phyloP scores from a whole-genome alignment of 2,797 vertebrate genomes.

The Tamandua tetradactyla region DNA sequence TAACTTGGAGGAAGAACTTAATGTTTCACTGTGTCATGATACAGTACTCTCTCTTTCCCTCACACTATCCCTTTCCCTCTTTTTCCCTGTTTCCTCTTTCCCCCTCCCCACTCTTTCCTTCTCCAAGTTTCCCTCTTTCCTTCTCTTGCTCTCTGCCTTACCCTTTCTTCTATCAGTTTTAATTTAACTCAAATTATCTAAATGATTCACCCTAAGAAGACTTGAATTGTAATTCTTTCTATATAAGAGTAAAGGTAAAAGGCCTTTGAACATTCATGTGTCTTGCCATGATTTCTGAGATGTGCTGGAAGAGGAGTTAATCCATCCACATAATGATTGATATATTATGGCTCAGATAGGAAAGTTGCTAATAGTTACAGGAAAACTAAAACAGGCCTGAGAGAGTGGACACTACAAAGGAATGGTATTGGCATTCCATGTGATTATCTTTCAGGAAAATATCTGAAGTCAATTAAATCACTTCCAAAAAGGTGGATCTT shows the following conservation, averaged over 20 bases:
- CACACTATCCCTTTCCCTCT: too few species aligned
- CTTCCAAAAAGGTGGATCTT: constrained; percentile 31
- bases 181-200: constrained; percentile 28
- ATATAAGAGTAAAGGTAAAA: neutral
- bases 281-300: too few species aligned
- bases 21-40: neutral
- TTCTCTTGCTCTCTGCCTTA: neutral
- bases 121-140: too few species aligned
- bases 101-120: too few species aligned
- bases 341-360: too few species aligned
- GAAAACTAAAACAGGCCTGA: too few species aligned
- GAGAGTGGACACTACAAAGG: constrained; percentile 12
- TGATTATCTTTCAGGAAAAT: neutral
- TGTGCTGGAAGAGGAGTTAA: too few species aligned
- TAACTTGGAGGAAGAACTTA: neutral
- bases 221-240: neutral
- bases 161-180: neutral
- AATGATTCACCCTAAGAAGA: neutral
- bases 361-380: too few species aligned
- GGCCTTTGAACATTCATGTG: neutral
- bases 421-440: constrained; percentile 14
- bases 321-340: too few species aligned
- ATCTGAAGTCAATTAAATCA: constrained; percentile 34
- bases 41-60: neutral
- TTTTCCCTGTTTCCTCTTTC: too few species aligned